These are phyloP conservation scores for Chrosomus eos DNA, from an alignment of 2,797 vertebrate species.

Conservation along the genomic window DNA sequence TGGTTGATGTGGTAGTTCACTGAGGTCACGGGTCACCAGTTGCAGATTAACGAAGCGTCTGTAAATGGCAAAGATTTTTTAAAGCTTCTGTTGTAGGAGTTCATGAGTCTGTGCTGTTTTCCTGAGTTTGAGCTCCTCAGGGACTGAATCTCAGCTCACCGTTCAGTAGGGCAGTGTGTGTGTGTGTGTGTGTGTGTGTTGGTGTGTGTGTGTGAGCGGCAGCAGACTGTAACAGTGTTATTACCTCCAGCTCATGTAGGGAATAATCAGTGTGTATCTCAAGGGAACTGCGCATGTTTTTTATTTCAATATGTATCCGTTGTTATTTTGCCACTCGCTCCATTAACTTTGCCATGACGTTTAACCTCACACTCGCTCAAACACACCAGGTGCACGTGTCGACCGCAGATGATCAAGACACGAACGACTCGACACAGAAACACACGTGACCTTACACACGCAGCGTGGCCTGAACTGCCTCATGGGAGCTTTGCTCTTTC, in stretches of 20 bases:
- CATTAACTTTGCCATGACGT: slow-evolving; percentile 53
- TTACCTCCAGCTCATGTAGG: neutral
- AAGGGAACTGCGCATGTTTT: neutral
- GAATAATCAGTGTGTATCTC: neutral
- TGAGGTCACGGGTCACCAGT: neutral
- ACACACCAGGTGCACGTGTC: neutral
- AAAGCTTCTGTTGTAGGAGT: neutral
- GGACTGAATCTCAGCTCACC: neutral
- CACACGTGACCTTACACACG: neutral
- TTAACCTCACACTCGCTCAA: slow-evolving; percentile 52
- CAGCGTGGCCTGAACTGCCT: neutral
- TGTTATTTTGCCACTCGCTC: slow-evolving; percentile 31
- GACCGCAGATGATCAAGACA: neutral
- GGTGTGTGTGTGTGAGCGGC: neutral
- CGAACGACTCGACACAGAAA: neutral
- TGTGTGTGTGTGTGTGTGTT: slow-evolving; percentile 3
- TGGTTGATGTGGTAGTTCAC: neutral
- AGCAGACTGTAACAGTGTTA: neutral
- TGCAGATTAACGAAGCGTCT: neutral
- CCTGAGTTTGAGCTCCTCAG: slow-evolving; percentile 10
- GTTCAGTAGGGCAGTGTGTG: slow-evolving; percentile 69
- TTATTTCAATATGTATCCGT: neutral
- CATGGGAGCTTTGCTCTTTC: neutral
- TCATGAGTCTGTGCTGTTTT: neutral
- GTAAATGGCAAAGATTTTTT: neutral